Evolutionary conservation across 2,113 vertebrate species (phyloP), one percentile per base, ranked within the genome.

Genomic region (Reinhardtius hippoglossoides): DNA sequence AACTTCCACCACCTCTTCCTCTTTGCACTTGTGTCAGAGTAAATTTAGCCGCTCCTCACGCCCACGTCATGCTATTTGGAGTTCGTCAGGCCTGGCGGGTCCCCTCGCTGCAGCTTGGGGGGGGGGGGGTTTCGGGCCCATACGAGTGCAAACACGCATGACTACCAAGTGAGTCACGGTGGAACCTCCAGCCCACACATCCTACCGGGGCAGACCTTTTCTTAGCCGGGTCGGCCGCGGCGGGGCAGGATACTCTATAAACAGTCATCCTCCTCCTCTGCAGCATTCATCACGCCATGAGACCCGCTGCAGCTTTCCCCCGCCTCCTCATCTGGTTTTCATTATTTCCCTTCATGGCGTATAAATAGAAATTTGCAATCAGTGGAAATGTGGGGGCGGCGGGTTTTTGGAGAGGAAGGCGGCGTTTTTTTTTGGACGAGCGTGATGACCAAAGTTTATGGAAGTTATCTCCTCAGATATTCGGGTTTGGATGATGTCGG

Each of bases 341-440:
- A 91, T 92, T 92, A 92, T 83, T 83, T 87, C 85, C 88, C 64
- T 78, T 87, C 84, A 61, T 67, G 82, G 89, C 78, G 55, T 90
- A 92, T 89, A 91, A 91, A 92, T 92, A 92, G 89, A 92, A 92
- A 86, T 86, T 84, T 89, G 90, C 87, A 90, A 91, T 91, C 85
- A 88, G 85, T 81, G 77, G 82, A 84, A 85, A 87, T 5, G 74
- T 75, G 85, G 80, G 85, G 87, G 80, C 7, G 75, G 81, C 65
- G 84, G 83, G 76, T 85, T 76, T 31, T 82, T 78, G 75, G 87
- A 82, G 35, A 57, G 69, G 82, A 72, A 62, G 66, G 78, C 59
- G 23, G 74, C 12, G 2, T 48, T 61, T 88, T 61, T 88, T 71
- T 83, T 67, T 84, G 74, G 80, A 82, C 82, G 20, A 35, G 54